Conservation (phyloP, 2,888 invertebrate genomes). For the Mythimna ferrago region DNA sequence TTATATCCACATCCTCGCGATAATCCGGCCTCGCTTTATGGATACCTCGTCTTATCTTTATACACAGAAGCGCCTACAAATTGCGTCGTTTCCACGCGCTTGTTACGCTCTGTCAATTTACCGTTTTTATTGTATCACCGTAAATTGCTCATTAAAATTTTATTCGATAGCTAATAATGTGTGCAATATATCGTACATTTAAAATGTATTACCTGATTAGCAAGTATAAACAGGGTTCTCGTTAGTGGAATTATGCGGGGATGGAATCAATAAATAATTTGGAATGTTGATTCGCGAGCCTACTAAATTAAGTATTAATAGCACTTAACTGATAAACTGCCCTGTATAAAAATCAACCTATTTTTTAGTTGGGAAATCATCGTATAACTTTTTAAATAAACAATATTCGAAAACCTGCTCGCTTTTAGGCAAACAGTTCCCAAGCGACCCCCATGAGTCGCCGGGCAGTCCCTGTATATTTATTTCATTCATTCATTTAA, state of each 20-base stretch:
- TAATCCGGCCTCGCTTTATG: constrained; percentile 69
- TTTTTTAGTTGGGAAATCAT: too few species aligned
- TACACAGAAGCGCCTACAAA: constrained; percentile 58
- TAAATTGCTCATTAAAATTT: constrained; percentile 54
- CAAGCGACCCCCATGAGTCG: too few species aligned
- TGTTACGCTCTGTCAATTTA: constrained; percentile 45
- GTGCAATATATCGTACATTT: constrained; percentile 56
- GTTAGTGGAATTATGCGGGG: constrained; percentile 57
- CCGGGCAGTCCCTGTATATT: too few species aligned
- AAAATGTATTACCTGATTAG: constrained; percentile 65
- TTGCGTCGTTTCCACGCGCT: constrained; percentile 35
- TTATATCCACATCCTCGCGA: constrained; percentile 71
- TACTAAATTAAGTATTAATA: constrained; percentile 60
- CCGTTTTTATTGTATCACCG: constrained; percentile 42
- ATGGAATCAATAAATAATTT: constrained; percentile 60
- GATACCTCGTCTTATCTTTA: constrained; percentile 69
- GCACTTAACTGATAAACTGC: constrained; percentile 51
- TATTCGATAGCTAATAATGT: constrained; percentile 54
- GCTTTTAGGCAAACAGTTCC: too few species aligned
- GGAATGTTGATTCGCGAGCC: constrained; percentile 46
- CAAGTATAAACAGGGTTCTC: constrained; percentile 67
- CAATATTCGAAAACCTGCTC: too few species aligned
- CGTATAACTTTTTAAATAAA: too few species aligned
- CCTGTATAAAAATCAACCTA: constrained; percentile 20
- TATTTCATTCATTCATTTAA: too few species aligned